These are phyloP conservation scores for Manduca sexta DNA, from an alignment of 1,140 invertebrate species.

Conservation along the genomic window DNA sequence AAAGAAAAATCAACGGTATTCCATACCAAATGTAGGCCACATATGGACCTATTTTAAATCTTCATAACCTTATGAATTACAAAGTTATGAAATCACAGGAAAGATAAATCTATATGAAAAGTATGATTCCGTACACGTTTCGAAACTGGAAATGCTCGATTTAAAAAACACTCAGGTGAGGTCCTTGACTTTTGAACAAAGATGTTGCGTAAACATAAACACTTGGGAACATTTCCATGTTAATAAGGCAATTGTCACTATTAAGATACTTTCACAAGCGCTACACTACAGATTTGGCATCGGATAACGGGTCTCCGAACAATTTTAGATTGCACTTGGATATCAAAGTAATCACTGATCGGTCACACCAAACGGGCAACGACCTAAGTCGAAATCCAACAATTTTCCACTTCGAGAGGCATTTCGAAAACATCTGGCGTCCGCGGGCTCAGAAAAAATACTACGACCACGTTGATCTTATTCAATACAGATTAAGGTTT, in stretches of 20 bases:
- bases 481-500: not conserved
- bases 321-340: constrained; percentile 16
- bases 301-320: constrained; percentile 7
- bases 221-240: constrained; percentile 6
- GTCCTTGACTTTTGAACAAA: constrained; percentile 53
- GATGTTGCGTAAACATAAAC: constrained; percentile 24
- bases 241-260: not conserved
- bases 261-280: not conserved
- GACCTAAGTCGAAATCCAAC: constrained; percentile 45
- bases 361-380: constrained; percentile 39
- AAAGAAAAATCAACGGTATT: not conserved
- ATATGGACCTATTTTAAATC: not conserved
- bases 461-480: not conserved
- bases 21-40: not conserved
- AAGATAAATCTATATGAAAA: constrained; percentile 28
- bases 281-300: constrained; percentile 1
- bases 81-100: constrained; percentile 36
- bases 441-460: not conserved
- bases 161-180: constrained; percentile 23
- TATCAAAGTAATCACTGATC: constrained; percentile 30
- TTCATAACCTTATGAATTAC: constrained; percentile 18
- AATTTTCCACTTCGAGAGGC: constrained; percentile 47
- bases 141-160: constrained; percentile 38
- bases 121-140: constrained; percentile 35
- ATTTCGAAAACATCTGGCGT: constrained; percentile 50